Conservation (phyloP, 1,140 invertebrate genomes). For the Drosophila bifasciata region DNA sequence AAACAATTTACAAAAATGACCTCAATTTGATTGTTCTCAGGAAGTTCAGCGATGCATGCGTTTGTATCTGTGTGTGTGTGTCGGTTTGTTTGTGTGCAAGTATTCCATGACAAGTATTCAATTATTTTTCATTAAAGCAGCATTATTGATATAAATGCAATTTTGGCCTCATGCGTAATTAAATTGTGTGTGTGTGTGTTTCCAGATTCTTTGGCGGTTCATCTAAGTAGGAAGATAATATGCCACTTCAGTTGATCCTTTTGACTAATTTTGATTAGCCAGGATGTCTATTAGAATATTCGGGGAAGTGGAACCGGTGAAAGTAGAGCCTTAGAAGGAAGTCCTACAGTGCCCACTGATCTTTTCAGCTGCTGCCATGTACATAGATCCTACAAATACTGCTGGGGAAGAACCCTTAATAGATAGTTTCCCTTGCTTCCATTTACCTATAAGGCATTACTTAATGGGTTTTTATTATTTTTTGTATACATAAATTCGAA, state of each 20-base stretch:
- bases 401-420: too few relatives aligned
- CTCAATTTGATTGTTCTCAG: conserved; percentile 62
- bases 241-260: neutral
- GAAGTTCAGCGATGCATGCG: conserved; percentile 42
- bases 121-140: conserved; percentile 73
- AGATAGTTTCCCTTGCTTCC: too few relatives aligned
- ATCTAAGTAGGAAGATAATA: conserved; percentile 7
- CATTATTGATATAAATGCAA: conserved; percentile 72
- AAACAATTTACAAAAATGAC: conserved; percentile 56
- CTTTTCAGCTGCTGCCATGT: too few relatives aligned
- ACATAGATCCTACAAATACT: too few relatives aligned
- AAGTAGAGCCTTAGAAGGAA: too few relatives aligned
- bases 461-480: too few relatives aligned
- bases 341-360: too few relatives aligned
- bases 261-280: too few relatives aligned
- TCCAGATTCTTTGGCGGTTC: conserved; percentile 29
- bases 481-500: too few relatives aligned
- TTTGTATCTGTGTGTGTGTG: conserved; percentile 17
- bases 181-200: conserved; percentile 68
- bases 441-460: too few relatives aligned
- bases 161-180: conserved; percentile 62
- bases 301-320: too few relatives aligned
- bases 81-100: conserved; percentile 30
- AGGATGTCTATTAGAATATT: too few relatives aligned
- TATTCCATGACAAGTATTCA: conserved; percentile 63